A percentile compares a stretch with the other conserved stretches of the same genome.
Conservation (phyloP, 2,797 vertebrate genomes). For the Semotilus atromaculatus region DNA sequence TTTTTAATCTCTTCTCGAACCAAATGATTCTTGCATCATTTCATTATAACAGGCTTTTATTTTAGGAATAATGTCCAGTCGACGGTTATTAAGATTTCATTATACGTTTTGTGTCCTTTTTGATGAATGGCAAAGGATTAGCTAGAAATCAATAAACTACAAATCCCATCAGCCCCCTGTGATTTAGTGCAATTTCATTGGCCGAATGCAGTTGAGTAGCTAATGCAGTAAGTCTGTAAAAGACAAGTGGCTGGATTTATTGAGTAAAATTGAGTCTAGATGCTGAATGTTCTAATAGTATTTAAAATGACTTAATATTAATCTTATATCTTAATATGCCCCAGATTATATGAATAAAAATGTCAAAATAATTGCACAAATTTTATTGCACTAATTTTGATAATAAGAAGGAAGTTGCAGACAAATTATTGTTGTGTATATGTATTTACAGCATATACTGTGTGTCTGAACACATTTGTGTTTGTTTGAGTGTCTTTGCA, state of each 20-base stretch:
- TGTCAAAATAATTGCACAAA: background rate
- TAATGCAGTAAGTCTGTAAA: slow-evolving; percentile 17
- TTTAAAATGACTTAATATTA: background rate
- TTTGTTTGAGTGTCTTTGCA: background rate
- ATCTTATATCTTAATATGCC: background rate
- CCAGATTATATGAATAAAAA: background rate
- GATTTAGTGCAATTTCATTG: slow-evolving; percentile 40
- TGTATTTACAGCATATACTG: slow-evolving; percentile 17
- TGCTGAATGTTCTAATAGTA: background rate
- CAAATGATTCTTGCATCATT: slow-evolving; percentile 8
- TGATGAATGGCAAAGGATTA: slow-evolving; percentile 39
- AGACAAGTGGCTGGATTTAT: slow-evolving; percentile 3
- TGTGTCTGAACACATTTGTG: slow-evolving; percentile 22
- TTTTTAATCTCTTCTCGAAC: slow-evolving; percentile 35
- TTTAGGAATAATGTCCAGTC: slow-evolving; percentile 29
- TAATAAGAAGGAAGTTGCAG: background rate
- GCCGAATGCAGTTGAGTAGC: slow-evolving; percentile 7
- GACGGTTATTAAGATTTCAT: slow-evolving; percentile 16
- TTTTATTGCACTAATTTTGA: background rate
- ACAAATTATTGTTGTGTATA: background rate
- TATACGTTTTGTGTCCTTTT: slow-evolving; percentile 5
- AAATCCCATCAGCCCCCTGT: slow-evolving; percentile 48
- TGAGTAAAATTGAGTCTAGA: background rate
- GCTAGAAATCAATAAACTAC: slow-evolving; percentile 39
- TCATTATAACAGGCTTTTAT: slow-evolving; percentile 27